Base-by-base conservation (phyloP, 2,888 invertebrate species). In the Poecilobothrus nobilitatus region DNA sequence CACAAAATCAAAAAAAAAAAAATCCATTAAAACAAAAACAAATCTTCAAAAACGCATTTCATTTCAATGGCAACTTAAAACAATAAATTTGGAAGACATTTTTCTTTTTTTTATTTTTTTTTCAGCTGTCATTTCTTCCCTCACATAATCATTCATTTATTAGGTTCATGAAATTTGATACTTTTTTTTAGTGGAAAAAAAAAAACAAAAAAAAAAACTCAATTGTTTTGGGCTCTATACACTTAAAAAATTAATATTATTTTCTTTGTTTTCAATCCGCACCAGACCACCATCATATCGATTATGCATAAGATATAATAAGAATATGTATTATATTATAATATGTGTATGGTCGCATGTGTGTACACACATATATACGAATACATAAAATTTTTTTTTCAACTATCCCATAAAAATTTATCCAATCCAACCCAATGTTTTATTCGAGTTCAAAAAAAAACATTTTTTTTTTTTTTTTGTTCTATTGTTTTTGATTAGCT, bases 401-500 rank as follows among this genome's bases (percentile, higher is more conserved):
- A 53, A 53, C 53, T 53, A 53, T n/a, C 53, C 15, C 53, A 53
- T 53, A 18, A 53, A n/a, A 53, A 53, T 53, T 15, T 15, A 53
- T 15, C n/a, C 15, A 53, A n/a, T 53, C 53, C 53, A 53, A 53
- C 15, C 15, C 27, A 27, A 37, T 5, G 37, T 37, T 37, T 27
- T 27, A 27, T 27, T 27, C 5, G 2, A 27, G 27, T 5, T 27
- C 27, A 27, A 27, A 27, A n/a, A n/a, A n/a, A n/a, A n/a, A 4
- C 27, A 27, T 27, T 27, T 27, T 27, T 27, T 27, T 27, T 27
- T 27, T 27, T 27, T 27, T 27, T 27, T 27, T 37, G 9, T 8
- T 10, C 18, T 53, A 18, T 18, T 53, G 53, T 53, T 53, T 53
- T 63, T 27, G 63, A 63, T 63, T 63, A 63, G 63, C 53, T 53